Base-by-base conservation (phyloP, 2,888 invertebrate species). In the Atethmia centrago region DNA sequence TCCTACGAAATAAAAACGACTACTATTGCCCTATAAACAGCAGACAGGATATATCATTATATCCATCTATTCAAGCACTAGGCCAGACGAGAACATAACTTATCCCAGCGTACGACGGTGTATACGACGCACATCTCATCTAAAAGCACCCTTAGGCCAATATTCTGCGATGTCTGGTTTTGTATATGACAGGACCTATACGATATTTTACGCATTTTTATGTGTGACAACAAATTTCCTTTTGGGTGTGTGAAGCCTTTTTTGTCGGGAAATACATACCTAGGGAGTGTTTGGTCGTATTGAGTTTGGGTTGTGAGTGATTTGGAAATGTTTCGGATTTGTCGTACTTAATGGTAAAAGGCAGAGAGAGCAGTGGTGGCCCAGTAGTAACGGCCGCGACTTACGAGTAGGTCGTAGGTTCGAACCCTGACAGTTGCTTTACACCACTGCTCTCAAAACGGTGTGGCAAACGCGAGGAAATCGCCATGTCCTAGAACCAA, bases 141-240 rank as follows among this genome's bases (percentile, higher is more conserved):
- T 61, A 42, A 42, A 79, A 79, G 83, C 36, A 70, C 70, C 56
- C 81, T 79, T 61, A 47, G 45, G 47, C 40, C 12, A 70, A 74
- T 67, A 63, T 62, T 53, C 51, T 45, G 55, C 66, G 31, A 55
- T 55, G 65, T 59, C 72, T 70, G 83, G 53, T 36, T 28, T 68
- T 74, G 84, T 83, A 71, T 68, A 71, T 71, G 84, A 80, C 75
- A 75, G 56, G 51, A 40, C 42, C 36, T 53, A 64, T n/a, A 67
- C 68, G 28, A 83, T 83, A 80, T 71, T 68, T 83, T 64, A 67
- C 47, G n/a, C 45, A 58, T 79, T 79, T 83, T 81, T 79, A 81
- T 83, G 55, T 36, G 56, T 65, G 55, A 65, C 78, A 67, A 63
- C 63, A 25, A 67, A 74, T 79, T 66, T 73, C 40, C 59, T 83